These are phyloP conservation scores for Drosophila falleni DNA, from an alignment of 2,888 invertebrate genomes.

Conservation along the genomic window DNA sequence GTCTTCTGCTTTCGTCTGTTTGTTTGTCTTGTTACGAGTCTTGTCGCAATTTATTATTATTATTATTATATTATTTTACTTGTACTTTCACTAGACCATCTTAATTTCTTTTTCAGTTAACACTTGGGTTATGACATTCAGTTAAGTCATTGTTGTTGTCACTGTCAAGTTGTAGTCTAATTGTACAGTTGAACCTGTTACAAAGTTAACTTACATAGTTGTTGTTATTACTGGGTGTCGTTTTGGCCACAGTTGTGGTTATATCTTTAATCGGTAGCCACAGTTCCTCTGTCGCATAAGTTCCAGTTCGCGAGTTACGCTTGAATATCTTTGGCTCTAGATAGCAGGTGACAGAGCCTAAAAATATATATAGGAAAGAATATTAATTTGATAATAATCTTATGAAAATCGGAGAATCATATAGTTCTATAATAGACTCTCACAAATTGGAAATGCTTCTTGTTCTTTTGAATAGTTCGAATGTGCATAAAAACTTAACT, in stretches of 20 bases:
- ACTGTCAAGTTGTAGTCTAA: conserved; percentile 26
- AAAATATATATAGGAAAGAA: background rate
- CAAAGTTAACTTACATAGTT: conserved; percentile 63
- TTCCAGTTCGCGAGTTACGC: conserved; percentile 79
- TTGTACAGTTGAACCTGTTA: conserved; percentile 22
- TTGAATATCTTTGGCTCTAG: conserved; percentile 84
- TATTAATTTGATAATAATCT: background rate
- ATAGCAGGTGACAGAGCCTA: conserved; percentile 85
- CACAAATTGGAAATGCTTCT: background rate
- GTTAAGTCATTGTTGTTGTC: conserved; percentile 49
- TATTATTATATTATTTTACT: conserved; percentile 19
- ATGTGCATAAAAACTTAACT: too few relatives aligned
- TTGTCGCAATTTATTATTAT: conserved; percentile 50
- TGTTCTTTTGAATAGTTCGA: too few relatives aligned
- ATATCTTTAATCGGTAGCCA: conserved; percentile 85
- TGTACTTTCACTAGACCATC: conserved; percentile 54
- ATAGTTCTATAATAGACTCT: background rate
- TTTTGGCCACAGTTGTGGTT: conserved; percentile 79
- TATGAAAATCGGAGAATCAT: background rate
- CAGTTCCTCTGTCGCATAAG: conserved; percentile 83
- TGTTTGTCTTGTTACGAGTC: conserved; percentile 29
- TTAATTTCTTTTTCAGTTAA: conserved; percentile 41
- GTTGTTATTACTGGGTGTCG: conserved; percentile 62
- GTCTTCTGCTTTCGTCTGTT: conserved; percentile 30
- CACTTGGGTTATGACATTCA: conserved; percentile 30